These are phyloP conservation scores for Drosophila flavopinicola DNA, from an alignment of 2,888 invertebrate species.

Conservation along the genomic window DNA sequence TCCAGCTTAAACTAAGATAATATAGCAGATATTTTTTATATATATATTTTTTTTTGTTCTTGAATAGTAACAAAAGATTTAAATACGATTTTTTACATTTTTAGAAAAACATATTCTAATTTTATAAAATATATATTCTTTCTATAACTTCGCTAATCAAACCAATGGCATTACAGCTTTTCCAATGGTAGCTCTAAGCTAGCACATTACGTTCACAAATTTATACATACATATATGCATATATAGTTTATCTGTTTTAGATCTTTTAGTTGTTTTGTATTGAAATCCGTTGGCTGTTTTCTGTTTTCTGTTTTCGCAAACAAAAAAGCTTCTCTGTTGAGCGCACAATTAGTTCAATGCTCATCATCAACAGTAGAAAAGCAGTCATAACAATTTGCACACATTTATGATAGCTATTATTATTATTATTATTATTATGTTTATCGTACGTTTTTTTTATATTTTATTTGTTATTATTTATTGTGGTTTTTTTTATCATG, in stretches of 20 bases:
- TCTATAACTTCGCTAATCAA: too few relatives aligned
- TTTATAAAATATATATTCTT: not conserved
- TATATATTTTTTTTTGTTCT: too few relatives aligned
- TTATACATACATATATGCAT: too few relatives aligned
- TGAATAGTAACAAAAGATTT: too few relatives aligned
- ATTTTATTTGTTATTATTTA: conserved; percentile 23
- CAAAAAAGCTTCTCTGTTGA: conserved; percentile 70
- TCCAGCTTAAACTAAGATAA: too few relatives aligned
- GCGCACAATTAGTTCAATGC: conserved; percentile 78
- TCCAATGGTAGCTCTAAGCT: too few relatives aligned
- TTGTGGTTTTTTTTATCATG: conserved; percentile 1
- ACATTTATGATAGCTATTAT: conserved; percentile 35
- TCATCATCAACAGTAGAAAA: conserved; percentile 51
- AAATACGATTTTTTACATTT: too few relatives aligned
- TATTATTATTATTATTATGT: conserved; percentile 27
- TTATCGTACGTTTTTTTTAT: not conserved
- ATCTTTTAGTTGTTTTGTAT: conserved; percentile 11
- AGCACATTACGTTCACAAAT: not conserved
- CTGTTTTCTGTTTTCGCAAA: too few relatives aligned
- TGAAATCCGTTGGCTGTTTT: conserved; percentile 46
- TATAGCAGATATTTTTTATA: too few relatives aligned
- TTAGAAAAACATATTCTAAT: too few relatives aligned
- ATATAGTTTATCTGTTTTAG: conserved; percentile 2
- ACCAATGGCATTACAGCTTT: too few relatives aligned
- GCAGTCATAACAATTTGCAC: conserved; percentile 68